These are phyloP conservation scores for Tuta absoluta DNA, from an alignment of 2,888 invertebrate genomes.

Conservation along the genomic window DNA sequence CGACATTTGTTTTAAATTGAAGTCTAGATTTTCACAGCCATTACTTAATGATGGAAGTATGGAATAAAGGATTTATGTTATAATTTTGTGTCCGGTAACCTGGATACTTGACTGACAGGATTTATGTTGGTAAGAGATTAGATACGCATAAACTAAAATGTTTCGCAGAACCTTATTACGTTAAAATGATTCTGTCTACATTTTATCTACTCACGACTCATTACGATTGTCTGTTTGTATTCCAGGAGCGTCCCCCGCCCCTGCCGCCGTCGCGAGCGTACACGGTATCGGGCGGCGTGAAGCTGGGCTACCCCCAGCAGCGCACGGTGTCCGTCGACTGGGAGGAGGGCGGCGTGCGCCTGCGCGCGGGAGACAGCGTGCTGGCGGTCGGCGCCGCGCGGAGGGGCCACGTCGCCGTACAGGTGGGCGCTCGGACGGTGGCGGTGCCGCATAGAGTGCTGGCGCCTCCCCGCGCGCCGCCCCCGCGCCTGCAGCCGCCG, in stretches of 20 bases:
- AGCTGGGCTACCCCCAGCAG: constrained; percentile 95
- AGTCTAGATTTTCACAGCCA: too few species aligned
- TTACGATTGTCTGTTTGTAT: not conserved
- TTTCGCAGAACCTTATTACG: too few species aligned
- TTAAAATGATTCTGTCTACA: too few species aligned
- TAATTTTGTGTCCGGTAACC: too few species aligned
- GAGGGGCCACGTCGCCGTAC: constrained; percentile 88
- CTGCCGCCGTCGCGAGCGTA: constrained; percentile 95
- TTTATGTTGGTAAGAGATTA: too few species aligned
- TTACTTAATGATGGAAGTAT: too few species aligned
- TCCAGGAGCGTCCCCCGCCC: constrained; percentile 93
- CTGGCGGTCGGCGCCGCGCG: constrained; percentile 93
- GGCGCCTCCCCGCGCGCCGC: constrained; percentile 63
- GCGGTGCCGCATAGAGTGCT: constrained; percentile 72
- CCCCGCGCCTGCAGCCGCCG: constrained; percentile 54
- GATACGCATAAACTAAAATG: too few species aligned
- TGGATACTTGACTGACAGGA: too few species aligned
- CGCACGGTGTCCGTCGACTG: constrained; percentile 95
- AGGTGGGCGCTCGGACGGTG: constrained; percentile 51
- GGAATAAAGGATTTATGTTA: too few species aligned
- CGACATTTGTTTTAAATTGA: too few species aligned
- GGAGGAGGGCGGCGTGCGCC: constrained; percentile 73
- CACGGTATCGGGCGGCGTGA: constrained; percentile 94
- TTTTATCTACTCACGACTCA: not conserved
- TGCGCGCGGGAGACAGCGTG: constrained; percentile 91